Evolutionary conservation across 2,113 vertebrate genomes (phyloP).

Genomic region (Bettongia penicillata): DNA sequence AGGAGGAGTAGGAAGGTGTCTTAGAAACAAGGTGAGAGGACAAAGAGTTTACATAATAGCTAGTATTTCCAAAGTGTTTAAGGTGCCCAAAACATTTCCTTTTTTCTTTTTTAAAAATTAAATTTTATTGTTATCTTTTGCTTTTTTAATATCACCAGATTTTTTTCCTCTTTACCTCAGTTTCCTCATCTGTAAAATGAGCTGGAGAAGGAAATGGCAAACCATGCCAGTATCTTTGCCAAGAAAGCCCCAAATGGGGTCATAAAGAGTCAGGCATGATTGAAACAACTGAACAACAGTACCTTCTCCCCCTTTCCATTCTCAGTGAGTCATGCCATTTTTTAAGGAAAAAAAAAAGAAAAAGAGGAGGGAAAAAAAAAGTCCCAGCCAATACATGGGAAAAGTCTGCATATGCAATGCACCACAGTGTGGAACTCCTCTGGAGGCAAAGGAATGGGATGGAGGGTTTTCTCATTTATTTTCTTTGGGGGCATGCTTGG

Average conservation of each 20-base stretch:
- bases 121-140: background rate
- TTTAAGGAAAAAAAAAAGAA: background rate
- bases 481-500: background rate
- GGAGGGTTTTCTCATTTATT: background rate
- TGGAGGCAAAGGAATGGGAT: background rate
- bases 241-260: background rate
- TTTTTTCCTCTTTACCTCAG: background rate
- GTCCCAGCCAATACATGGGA: background rate
- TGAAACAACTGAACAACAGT: background rate
- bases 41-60: too few relatives aligned
- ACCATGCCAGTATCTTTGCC: background rate
- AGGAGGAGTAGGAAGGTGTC: background rate
- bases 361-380: background rate
- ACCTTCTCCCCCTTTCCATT: background rate
- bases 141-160: too few relatives aligned
- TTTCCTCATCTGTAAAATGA: background rate
- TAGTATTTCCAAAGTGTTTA: background rate
- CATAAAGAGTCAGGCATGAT: background rate
- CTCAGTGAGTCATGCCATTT: background rate
- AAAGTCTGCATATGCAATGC: background rate
- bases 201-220: background rate
- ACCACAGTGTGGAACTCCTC: background rate
- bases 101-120: background rate
- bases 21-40: background rate
- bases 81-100: background rate